Conservation (phyloP, 2,113 vertebrate genomes). For the Sciurus niger region DNA sequence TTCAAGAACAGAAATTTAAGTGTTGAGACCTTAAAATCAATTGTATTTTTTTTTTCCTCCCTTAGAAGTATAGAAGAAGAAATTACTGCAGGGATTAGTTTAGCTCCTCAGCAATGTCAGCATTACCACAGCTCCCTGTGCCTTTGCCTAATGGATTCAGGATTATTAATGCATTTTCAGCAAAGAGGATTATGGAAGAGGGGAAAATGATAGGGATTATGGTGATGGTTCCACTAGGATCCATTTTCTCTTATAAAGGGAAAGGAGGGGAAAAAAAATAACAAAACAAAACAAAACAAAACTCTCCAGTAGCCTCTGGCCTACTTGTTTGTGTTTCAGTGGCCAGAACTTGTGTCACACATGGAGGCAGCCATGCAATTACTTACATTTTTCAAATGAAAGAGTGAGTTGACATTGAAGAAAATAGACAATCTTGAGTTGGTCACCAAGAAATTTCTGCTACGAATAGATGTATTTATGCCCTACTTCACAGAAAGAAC, state of each 20-base stretch:
- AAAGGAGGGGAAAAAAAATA: too few relatives aligned
- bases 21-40: neutral
- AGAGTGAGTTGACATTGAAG: neutral
- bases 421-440: neutral
- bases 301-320: neutral
- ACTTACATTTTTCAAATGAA: neutral
- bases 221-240: neutral
- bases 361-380: neutral
- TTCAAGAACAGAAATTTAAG: neutral
- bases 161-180: rapidly evolving
- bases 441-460: neutral
- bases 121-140: neutral
- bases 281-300: neutral
- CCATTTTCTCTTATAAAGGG: neutral
- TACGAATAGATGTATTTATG: neutral
- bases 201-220: neutral
- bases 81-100: neutral
- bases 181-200: neutral
- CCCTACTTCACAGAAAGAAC: neutral
- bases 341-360: neutral
- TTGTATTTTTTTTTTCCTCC: neutral
- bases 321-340: neutral
- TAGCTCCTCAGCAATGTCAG: neutral
- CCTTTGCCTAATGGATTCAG: neutral
- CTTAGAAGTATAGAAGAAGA: neutral